Conservation (phyloP, 92 coral and sea anemone genomes). For the Nematostella vectensis region DNA sequence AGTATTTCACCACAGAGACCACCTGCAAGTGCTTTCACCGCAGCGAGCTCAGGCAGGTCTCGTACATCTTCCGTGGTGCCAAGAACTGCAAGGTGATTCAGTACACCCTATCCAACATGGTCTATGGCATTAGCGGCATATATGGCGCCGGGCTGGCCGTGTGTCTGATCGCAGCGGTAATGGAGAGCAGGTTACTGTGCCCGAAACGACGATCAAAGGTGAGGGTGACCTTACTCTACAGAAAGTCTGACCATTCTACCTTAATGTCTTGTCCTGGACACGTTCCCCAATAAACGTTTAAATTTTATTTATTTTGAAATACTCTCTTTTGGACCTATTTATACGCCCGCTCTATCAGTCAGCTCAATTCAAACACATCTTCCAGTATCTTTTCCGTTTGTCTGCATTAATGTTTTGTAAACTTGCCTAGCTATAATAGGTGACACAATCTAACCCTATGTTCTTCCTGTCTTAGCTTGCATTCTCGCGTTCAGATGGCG, state of each 20-base stretch:
- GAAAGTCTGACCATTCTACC: not conserved
- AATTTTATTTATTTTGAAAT: not conserved
- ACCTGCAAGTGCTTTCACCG: slow-evolving; percentile 82
- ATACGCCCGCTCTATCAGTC: too few relatives aligned
- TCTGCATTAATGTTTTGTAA: too few relatives aligned
- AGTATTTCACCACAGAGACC: slow-evolving; percentile 51
- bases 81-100: slow-evolving; percentile 68
- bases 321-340: too few relatives aligned
- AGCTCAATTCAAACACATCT: too few relatives aligned
- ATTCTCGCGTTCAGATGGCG: slow-evolving; percentile 82
- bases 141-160: slow-evolving; percentile 65
- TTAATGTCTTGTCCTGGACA: too few relatives aligned
- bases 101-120: slow-evolving; percentile 62
- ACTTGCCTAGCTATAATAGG: too few relatives aligned
- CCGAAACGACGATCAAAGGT: slow-evolving; percentile 58
- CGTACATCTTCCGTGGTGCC: slow-evolving; percentile 80
- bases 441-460: too few relatives aligned
- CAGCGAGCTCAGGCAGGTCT: slow-evolving; percentile 66
- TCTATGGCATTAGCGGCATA: slow-evolving; percentile 90
- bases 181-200: slow-evolving; percentile 49
- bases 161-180: slow-evolving; percentile 64
- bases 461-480: too few relatives aligned
- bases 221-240: too few relatives aligned
- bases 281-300: not conserved
- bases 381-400: too few relatives aligned